A percentile compares a stretch with the other conserved stretches of the same genome.
These are phyloP conservation scores for Propithecus deckenii DNA, from an alignment of 2,797 vertebrate species.

Conservation along the genomic window DNA sequence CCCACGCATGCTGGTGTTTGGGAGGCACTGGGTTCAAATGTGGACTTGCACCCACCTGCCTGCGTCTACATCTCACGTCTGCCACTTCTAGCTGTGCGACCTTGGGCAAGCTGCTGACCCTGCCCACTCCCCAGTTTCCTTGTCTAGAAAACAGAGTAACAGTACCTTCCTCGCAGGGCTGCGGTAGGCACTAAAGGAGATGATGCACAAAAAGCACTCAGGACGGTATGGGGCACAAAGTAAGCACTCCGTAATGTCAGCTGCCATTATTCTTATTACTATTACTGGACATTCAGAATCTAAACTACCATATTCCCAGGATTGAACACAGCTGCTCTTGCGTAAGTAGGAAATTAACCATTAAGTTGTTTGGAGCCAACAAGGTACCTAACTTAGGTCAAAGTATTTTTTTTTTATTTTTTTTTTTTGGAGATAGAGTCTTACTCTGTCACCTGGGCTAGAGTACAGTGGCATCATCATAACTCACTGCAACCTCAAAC, in stretches of 20 bases:
- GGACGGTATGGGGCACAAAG: not conserved
- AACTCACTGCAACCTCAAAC: not conserved
- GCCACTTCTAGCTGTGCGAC: not conserved
- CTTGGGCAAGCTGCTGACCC: not conserved
- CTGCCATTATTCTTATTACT: rapidly evolving
- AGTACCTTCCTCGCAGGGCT: not conserved
- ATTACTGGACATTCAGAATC: not conserved
- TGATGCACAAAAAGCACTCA: not conserved
- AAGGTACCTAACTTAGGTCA: not conserved
- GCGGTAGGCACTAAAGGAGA: not conserved
- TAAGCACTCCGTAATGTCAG: rapidly evolving
- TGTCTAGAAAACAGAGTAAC: not conserved
- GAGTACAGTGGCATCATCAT: not conserved
- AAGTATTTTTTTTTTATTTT: not conserved
- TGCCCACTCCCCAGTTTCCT: not conserved
- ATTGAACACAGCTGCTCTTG: not conserved
- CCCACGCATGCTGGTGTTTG: rapidly evolving
- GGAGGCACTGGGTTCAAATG: not conserved
- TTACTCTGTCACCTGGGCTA: not conserved
- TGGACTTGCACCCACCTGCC: not conserved
- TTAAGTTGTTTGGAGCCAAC: not conserved
- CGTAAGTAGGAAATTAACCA: not conserved
- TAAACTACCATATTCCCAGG: not conserved
- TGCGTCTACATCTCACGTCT: not conserved
- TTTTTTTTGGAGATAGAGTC: not conserved